These are phyloP conservation scores for Augiades crinisus DNA, from an alignment of 2,888 invertebrate species.

Conservation along the genomic window DNA sequence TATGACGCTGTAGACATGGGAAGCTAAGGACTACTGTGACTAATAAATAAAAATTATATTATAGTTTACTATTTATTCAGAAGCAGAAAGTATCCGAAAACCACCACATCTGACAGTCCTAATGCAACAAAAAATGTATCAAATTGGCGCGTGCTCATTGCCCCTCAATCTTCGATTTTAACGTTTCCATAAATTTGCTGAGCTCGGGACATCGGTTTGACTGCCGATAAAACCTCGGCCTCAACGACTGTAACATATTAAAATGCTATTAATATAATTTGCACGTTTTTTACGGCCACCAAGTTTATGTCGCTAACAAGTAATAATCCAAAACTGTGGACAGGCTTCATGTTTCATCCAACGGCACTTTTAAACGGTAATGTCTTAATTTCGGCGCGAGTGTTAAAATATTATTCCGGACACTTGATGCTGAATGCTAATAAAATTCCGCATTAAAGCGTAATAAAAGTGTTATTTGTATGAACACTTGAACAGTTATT, in stretches of 20 bases:
- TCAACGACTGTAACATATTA: conserved; percentile 52
- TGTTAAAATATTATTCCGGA: neutral
- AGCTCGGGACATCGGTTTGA: conserved; percentile 52
- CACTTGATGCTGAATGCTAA: neutral
- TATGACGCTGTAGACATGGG: too few species aligned
- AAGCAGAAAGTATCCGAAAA: conserved; percentile 1
- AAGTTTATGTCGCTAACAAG: conserved; percentile 38
- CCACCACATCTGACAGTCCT: neutral
- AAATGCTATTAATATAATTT: conserved; percentile 62
- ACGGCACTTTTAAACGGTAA: conserved; percentile 24
- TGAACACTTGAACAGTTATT: too few species aligned
- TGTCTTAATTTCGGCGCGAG: conserved; percentile 15
- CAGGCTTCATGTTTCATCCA: conserved; percentile 31
- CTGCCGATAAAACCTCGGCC: conserved; percentile 58
- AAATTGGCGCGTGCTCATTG: conserved; percentile 23
- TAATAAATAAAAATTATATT: too few species aligned
- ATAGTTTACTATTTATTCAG: too few species aligned
- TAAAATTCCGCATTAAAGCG: neutral
- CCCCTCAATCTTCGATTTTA: conserved; percentile 46
- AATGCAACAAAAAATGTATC: neutral
- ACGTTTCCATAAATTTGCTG: conserved; percentile 55
- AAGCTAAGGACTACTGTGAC: too few species aligned
- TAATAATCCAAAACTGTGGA: conserved; percentile 37
- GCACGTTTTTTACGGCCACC: conserved; percentile 53
- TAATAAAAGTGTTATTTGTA: neutral